Evolutionary conservation across 2,888 invertebrate genomes (phyloP).

Genomic region (Drosophila lacicola): DNA sequence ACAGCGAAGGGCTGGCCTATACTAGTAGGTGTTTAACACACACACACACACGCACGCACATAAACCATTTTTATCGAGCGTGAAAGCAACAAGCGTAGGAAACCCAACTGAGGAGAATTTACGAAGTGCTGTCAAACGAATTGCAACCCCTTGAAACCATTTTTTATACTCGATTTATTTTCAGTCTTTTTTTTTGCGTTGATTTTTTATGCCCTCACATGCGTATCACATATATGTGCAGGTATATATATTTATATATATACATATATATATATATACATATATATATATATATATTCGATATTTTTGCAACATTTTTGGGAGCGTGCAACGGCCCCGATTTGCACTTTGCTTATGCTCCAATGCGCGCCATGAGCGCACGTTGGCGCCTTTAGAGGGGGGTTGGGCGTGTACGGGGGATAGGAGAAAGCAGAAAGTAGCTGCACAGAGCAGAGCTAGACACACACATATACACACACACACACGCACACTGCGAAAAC

Average conservation of each 20-base stretch:
- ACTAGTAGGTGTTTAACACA: constrained; percentile 13
- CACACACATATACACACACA: background rate
- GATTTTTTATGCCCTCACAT: constrained; percentile 23
- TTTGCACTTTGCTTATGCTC: constrained; percentile 59
- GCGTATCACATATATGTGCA: constrained; percentile 9
- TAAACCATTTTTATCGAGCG: constrained; percentile 67
- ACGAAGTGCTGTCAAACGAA: constrained; percentile 65
- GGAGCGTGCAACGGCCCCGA: constrained; percentile 39
- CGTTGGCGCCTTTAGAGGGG: background rate
- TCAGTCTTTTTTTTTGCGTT: constrained; percentile 33
- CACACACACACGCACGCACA: constrained; percentile 32
- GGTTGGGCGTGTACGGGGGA: background rate
- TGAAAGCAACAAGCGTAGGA: constrained; percentile 63
- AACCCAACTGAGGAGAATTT: constrained; percentile 35
- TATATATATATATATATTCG: background rate
- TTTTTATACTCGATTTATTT: constrained; percentile 78
- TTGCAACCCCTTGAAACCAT: constrained; percentile 74
- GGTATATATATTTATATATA: constrained; percentile 2
- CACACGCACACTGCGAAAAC: background rate
- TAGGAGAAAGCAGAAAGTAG: constrained; percentile 16
- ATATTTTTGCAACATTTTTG: constrained; percentile 45
- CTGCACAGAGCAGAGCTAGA: background rate
- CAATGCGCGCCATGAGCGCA: constrained; percentile 51
- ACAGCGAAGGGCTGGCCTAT: constrained; percentile 3
- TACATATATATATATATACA: constrained; percentile 1